Evolutionary conservation across 2,888 invertebrate genomes (phyloP).

Genomic region (Morpho deidamia): DNA sequence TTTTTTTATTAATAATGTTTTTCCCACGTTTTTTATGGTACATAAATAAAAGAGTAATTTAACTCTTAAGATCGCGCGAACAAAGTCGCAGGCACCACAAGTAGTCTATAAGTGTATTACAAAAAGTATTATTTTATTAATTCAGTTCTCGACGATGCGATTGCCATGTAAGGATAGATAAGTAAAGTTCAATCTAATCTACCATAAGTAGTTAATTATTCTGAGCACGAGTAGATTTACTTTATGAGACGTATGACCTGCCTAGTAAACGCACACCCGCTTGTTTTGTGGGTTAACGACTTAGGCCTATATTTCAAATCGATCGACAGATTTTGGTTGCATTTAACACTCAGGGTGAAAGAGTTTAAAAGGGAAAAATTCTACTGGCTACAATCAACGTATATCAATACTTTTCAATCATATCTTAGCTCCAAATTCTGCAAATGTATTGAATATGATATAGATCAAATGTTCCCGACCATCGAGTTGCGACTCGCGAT

Average conservation of each 20-base stretch:
- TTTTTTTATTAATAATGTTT: no score
- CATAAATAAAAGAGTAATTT: no score
- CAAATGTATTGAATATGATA: no score
- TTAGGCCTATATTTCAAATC: slow-evolving; percentile 4
- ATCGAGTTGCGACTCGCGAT: no score
- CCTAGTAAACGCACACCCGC: slow-evolving; percentile 60
- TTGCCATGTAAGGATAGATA: background rate
- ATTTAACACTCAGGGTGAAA: background rate
- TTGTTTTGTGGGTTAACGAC: slow-evolving; percentile 51
- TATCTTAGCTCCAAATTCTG: no score
- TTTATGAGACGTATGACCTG: slow-evolving; percentile 58
- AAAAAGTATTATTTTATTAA: background rate
- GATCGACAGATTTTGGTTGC: slow-evolving; percentile 3
- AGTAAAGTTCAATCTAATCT: background rate
- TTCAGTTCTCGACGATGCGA: background rate
- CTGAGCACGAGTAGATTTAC: slow-evolving; percentile 68
- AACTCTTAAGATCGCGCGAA: no score
- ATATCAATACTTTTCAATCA: no score
- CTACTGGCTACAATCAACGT: no score
- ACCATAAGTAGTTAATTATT: slow-evolving; percentile 52
- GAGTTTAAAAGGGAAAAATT: background rate
- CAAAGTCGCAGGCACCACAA: no score
- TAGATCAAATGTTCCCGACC: no score
- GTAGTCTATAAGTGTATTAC: no score
- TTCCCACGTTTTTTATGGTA: no score